These are phyloP conservation scores for Zeugodacus cucurbitae DNA, from an alignment of 1,140 invertebrate species.

Conservation along the genomic window DNA sequence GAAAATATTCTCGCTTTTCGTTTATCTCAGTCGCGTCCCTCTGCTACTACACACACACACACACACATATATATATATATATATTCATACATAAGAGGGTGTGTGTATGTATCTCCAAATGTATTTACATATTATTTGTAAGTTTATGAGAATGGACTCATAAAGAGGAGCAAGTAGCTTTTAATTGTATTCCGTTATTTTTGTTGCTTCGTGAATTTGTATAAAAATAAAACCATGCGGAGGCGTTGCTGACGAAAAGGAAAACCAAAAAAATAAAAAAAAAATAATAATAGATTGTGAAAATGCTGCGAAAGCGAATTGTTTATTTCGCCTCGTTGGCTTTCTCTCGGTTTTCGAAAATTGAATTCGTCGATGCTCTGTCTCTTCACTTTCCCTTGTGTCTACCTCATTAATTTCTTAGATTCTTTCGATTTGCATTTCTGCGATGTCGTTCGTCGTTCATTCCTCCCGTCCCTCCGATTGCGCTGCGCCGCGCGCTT, in stretches of 20 bases:
- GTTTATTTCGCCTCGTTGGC: neutral
- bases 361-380: neutral
- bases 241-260: neutral
- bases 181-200: slow-evolving; percentile 14
- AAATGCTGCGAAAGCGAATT: slow-evolving; percentile 2
- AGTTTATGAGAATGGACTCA: neutral
- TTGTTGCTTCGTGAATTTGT: neutral
- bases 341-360: neutral
- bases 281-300: neutral
- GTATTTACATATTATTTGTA: neutral
- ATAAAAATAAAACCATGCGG: slow-evolving; percentile 7
- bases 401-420: neutral
- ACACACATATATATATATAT: neutral
- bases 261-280: neutral
- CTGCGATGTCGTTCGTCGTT: neutral
- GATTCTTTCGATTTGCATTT: neutral
- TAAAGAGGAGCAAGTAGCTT: neutral
- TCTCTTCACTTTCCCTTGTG: neutral
- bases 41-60: neutral
- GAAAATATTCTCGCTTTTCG: neutral
- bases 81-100: neutral
- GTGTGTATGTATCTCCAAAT: neutral
- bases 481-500: neutral
- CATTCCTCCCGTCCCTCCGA: neutral
- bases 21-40: neutral